phyloP scores from a whole-genome alignment of 2,888 invertebrate species.

The Cataglyphis cursor region DNA sequence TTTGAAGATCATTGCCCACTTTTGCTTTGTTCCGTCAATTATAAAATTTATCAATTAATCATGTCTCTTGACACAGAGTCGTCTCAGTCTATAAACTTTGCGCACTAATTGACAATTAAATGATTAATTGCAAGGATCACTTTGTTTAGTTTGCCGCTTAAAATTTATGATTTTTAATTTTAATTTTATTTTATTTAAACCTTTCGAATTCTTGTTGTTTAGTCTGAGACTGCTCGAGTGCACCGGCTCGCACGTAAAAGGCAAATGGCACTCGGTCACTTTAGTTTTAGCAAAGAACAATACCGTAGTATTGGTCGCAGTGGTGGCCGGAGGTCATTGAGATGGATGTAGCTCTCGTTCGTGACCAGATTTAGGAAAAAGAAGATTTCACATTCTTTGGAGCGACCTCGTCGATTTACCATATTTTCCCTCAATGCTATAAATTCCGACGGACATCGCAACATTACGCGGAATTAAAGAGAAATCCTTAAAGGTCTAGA shows the following conservation, averaged over 20 bases:
- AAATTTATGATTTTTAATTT: background rate
- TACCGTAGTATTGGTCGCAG: conserved; percentile 55
- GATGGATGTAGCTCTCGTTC: conserved; percentile 84
- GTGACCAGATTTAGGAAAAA: conserved; percentile 80
- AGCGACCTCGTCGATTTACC: conserved; percentile 34
- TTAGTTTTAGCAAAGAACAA: conserved; percentile 69
- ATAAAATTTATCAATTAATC: background rate
- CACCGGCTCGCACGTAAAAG: conserved; percentile 72
- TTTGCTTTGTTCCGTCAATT: background rate
- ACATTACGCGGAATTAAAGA: background rate
- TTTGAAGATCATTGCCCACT: background rate
- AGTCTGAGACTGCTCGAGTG: conserved; percentile 36
- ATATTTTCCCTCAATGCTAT: conserved; percentile 28
- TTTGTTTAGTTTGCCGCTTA: background rate
- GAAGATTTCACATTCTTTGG: conserved; percentile 73
- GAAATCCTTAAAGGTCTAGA: background rate
- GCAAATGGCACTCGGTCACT: conserved; percentile 75
- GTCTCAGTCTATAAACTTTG: background rate
- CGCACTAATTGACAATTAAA: background rate
- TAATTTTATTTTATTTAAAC: background rate
- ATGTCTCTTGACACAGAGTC: background rate
- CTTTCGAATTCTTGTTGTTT: conserved; percentile 22
- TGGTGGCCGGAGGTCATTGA: conserved; percentile 79
- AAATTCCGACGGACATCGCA: background rate
- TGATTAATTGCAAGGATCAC: background rate